Base-by-base conservation (phyloP, 2,888 invertebrate species). In the Erebia palarica region DNA sequence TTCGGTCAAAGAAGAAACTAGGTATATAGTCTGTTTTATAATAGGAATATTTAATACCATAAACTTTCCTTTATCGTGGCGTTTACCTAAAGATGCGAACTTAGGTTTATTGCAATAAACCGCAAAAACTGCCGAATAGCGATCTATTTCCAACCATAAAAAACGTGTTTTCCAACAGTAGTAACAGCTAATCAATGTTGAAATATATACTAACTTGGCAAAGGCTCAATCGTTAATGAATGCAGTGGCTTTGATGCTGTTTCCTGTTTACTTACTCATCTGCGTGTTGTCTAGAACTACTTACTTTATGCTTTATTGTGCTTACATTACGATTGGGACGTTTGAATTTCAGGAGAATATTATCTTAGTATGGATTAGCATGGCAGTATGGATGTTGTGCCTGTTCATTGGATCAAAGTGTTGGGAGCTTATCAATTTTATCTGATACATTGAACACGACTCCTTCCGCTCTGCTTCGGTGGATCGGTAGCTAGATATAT, bases 161-260 rank as follows among this genome's bases (percentile, higher is more conserved):
- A 18, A 47, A 18, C 21, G 47, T 61, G 49, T 47, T 49, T 14
- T 18, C 11, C 14, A 47, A 21, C 49, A 49, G 49, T 61, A 44
- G 13, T 3, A 44, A 61, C 63, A 13, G 49, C 14, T 63, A 63
- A 61, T 61, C 61, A 61, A 63, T 49, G 63, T 21, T 47, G 49
- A 63, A 63, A 49, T 47, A 47, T 21, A 49, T 47, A 1, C 47
- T 63, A 14, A 63, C 49, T 63, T 63, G 63, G 63, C 63, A 47
- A 61, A 44, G 44, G 21, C 49, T 63, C 63, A 49, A 49, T 47
- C 10, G 21, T 14, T 63, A 63, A 63, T 49, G 47, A 63, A 63
- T 13, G 44, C n/a, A n/a, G n/a, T 47, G 61, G 47, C 61, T 21
- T 13, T 5, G 63, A 13, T 21, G 63, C 63, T 49, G 21, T 21